Evolutionary conservation across 2,888 invertebrate genomes (phyloP), one percentile per base, ranked within the genome.

Genomic region (Limnephilus lunatus): DNA sequence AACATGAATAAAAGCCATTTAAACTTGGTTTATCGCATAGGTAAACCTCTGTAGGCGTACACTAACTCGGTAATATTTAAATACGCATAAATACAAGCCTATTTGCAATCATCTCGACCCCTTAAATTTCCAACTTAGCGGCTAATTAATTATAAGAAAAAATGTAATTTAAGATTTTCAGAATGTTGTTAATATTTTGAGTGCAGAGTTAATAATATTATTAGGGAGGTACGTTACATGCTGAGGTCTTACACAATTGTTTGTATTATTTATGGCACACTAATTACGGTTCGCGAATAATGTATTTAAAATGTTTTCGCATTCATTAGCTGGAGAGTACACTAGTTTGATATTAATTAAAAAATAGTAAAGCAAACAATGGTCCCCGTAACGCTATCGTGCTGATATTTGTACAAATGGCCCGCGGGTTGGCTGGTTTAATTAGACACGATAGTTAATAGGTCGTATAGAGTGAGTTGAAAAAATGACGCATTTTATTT

Each of bases 401-500:
- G 87, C 31, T 87, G 53, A 68, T 68, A 86, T 86, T 44, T 48
- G 4, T 14, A 39, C 85, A 87, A 87, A 87, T 86, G 35, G 87
- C 53, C 30, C 30, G 68, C 87, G 31, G 31, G 87, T 68, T 87
- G 30, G 53, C 53, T 68, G 53, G 53, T 87, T 87, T 87, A 87
- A 87, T 87, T 87, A 39, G 87, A 87, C 53, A 32, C 53, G 15
- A 68, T 53, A 53, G 68, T 53, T 87, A 87, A 87, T 87, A 31
- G 86, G 44, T 32, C 32, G 31, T 68, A 35, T 1, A 30, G 87
- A 31, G 48, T 15, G 31, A 53, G 68, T 30, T 30, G 19, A 25
- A 87, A 87, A 87, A 87, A 87, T 53, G 30, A 53, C 87, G 48
- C 87, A 53, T 31, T 53, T 87, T 85, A 85, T 85, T 85, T 39